phyloP scores from a whole-genome alignment of 1,140 invertebrate genomes.

The Sitodiplosis mosellana region DNA sequence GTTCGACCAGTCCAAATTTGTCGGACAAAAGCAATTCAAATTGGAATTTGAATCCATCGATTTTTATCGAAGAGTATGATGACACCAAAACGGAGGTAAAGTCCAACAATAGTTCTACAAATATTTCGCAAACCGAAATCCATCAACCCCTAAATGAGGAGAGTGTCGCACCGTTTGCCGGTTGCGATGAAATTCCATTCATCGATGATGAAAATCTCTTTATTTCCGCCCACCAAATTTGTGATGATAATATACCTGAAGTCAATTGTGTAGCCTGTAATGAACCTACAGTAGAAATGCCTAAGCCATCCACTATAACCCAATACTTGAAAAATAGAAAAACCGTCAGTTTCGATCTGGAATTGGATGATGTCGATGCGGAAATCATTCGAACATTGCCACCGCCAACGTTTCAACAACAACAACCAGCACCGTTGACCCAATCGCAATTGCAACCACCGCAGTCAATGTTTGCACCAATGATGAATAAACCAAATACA shows the following conservation, averaged over 20 bases:
- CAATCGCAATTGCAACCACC: too few species aligned
- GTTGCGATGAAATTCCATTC: conserved; percentile 21
- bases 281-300: not conserved
- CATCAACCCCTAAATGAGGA: conserved; percentile 24
- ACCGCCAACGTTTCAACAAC: too few species aligned
- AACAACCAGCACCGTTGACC: too few species aligned
- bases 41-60: conserved; percentile 14
- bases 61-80: conserved; percentile 23
- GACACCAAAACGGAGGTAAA: conserved; percentile 12
- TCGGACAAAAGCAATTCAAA: not conserved
- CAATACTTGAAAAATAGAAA: conserved; percentile 10
- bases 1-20: not conserved
- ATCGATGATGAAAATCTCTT: conserved; percentile 16
- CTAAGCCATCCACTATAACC: conserved; percentile 6
- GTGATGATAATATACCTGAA: not conserved
- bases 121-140: conserved; percentile 14
- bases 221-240: too few species aligned
- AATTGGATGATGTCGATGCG: conserved; percentile 5
- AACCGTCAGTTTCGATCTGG: conserved; percentile 23
- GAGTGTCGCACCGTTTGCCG: conserved; percentile 18
- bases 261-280: not conserved
- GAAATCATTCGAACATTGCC: not conserved
- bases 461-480: not conserved
- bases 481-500: conserved; percentile 1
- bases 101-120: conserved; percentile 10